Percentiles rank a stretch among this genome's conserved stretches.
Evolutionary conservation across 2,113 vertebrate species (phyloP).

Genomic region (Seriola dumerili): DNA sequence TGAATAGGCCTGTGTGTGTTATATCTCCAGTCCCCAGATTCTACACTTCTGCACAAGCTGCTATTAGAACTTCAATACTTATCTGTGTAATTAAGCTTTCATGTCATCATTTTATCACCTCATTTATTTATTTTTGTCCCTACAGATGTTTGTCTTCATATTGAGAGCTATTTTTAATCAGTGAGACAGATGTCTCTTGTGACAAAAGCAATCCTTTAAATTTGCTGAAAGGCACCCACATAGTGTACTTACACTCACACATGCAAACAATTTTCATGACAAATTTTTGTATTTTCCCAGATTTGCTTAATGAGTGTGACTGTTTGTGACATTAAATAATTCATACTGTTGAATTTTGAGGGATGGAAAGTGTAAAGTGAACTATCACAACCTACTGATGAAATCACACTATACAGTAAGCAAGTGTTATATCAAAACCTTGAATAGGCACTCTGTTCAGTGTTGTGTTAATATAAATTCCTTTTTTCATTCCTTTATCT

Average conservation of each 20-base stretch:
- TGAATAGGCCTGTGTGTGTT: constrained; percentile 23
- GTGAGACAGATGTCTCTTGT: constrained; percentile 64
- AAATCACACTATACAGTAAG: background rate
- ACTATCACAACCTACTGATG: background rate
- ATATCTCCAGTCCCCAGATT: constrained; percentile 22
- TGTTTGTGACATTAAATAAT: background rate
- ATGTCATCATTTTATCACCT: constrained; percentile 64
- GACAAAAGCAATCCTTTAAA: constrained; percentile 63
- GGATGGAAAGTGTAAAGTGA: background rate
- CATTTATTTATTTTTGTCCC: constrained; percentile 74
- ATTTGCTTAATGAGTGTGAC: background rate
- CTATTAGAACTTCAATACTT: constrained; percentile 66
- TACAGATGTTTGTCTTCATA: constrained; percentile 74
- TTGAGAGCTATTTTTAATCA: constrained; percentile 72
- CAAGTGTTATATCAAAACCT: too few relatives aligned
- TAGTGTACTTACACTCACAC: constrained; percentile 15
- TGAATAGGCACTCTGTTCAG: too few relatives aligned
- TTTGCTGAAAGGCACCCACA: constrained; percentile 32
- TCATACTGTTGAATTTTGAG: background rate
- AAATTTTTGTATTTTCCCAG: background rate
- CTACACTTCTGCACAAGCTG: constrained; percentile 43
- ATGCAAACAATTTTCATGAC: constrained; percentile 13
- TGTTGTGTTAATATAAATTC: background rate
- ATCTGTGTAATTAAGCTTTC: constrained; percentile 81
- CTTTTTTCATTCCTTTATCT: background rate